Evolutionary conservation across 2,888 invertebrate genomes (phyloP), one percentile per base, ranked within the genome.

Genomic region (Agrochola lota): DNA sequence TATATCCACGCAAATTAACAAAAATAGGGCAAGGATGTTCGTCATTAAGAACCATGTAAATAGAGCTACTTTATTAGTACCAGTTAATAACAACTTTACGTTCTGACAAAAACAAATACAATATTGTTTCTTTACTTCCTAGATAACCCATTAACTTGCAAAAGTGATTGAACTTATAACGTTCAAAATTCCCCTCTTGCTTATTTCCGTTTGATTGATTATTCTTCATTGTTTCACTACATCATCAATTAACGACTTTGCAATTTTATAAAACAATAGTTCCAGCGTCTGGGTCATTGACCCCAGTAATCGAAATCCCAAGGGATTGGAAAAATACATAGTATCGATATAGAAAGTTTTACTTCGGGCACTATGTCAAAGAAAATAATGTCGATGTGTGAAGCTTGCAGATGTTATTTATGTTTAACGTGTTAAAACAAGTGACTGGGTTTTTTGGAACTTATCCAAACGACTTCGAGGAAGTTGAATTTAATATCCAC

Each of bases 161-260:
- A 70, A 83, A 80, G 84, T 84, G 66, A 81, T 67, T 81, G 76
- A 87, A 88, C 84, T 68, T 60, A 35, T 59, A 66, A 55, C 52
- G 60, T 69, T 77, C 35, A 35, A 59, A 64, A 57, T 49, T 11
- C 8, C n/a, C 35, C 30, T 60, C 40, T 20, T 40, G 23, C n/a
- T 66, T 59, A 75, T 68, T 74, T 79, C 62, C 69, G 64, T 72
- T 70, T 88, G 87, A 89, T 85, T 77, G 66, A 86, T 87, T 81
- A 80, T 79, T 52, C 62, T 74, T 64, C 66, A 73, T 88, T 87
- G 85, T 88, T 71, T 72, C 70, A 74, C 60, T 87, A 76, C 35
- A 80, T 75, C 70, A 81, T 72, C 68, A 87, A 84, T 84, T 63
- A 74, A 80, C 35, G 71, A 85, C 59, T 85, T 79, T 43, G 30